Evolutionary conservation across 2,797 vertebrate genomes (phyloP), one percentile per base, ranked within the genome.

Genomic region (Enteromius anoplus): DNA sequence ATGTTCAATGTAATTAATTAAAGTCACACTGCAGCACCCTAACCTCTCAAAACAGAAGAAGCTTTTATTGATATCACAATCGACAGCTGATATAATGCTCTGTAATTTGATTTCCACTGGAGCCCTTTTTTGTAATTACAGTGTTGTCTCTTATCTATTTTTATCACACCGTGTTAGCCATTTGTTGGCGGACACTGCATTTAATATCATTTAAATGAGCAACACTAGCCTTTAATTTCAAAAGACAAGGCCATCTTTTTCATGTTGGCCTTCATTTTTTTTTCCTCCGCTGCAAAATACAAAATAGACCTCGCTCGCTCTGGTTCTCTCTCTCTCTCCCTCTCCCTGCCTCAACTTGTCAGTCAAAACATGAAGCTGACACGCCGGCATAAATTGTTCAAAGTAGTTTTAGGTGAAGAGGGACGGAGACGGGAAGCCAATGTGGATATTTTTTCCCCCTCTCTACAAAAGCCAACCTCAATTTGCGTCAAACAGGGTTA

Each of bases 401-500:
- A 95, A 96, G 93, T 93, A 93, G 93, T 95, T 96, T 95, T 95
- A 95, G 94, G 93, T 94, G 94, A 94, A 95, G 92, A 91, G 92
- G 94, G 90, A 94, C 89, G 92, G 90, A 93, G 93, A 95, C 90
- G 92, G 92, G 92, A 89, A 93, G 91, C 90, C 91, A 90, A 93
- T 92, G 92, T 92, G 89, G 93, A 93, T 88, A 90, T 93, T 90
- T 92, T 90, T 88, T 85, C 32, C 60, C 55, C 42, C 78, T 88
- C 75, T 78, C 89, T 87, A 94, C 93, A 95, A 96, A 95, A 97
- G 96, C 95, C 97, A 98, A 95, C 96, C 95, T 98, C 96, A 96
- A 97, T 98, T 98, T 97, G 95, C 96, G 96, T 99, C 97, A 98
- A 98, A 95, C 93, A 94, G 93, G 92, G 94, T 96, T 98, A 97